phyloP scores from a whole-genome alignment of 2,888 invertebrate genomes.

The Hypena proboscidalis region DNA sequence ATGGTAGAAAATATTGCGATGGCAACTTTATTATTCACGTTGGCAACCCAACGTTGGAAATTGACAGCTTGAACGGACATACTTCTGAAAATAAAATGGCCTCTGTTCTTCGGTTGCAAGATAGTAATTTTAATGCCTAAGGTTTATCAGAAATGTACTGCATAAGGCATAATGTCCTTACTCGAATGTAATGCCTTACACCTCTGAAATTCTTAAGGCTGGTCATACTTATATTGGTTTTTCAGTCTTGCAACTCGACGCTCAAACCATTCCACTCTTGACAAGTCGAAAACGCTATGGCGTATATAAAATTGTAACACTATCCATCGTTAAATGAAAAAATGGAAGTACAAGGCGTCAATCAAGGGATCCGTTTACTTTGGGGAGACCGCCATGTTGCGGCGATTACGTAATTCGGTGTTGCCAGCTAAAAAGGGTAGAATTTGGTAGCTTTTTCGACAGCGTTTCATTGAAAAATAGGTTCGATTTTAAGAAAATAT shows the following conservation, averaged over 20 bases:
- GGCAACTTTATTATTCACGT: constrained; percentile 27
- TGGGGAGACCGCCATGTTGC: constrained; percentile 15
- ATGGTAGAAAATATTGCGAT: constrained; percentile 23
- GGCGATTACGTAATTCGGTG: no score
- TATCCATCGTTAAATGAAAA: constrained; percentile 70
- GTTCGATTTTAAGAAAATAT: constrained; percentile 76
- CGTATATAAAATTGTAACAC: constrained; percentile 58
- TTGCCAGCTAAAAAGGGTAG: constrained; percentile 33
- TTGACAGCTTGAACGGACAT: constrained; percentile 29
- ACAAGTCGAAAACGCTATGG: constrained; percentile 43
- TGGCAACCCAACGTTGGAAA: constrained; percentile 8
- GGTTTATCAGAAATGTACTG: no score
- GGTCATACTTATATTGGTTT: no score
- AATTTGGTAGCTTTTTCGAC: constrained; percentile 46
- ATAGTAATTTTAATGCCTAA: constrained; percentile 1
- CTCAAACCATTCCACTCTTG: constrained; percentile 23
- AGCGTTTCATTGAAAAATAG: constrained; percentile 39
- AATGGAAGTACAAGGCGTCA: constrained; percentile 64
- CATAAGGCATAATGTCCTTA: no score
- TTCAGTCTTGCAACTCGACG: no score
- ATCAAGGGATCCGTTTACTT: constrained; percentile 10
- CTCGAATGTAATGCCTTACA: no score
- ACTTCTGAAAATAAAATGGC: constrained; percentile 1
- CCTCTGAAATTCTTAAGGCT: no score
- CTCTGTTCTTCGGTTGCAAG: constrained; percentile 24